A percentile compares a stretch with the other conserved stretches of the same genome.
Evolutionary conservation across 2,888 invertebrate genomes (phyloP).

Genomic region (Abscondita cerata): DNA sequence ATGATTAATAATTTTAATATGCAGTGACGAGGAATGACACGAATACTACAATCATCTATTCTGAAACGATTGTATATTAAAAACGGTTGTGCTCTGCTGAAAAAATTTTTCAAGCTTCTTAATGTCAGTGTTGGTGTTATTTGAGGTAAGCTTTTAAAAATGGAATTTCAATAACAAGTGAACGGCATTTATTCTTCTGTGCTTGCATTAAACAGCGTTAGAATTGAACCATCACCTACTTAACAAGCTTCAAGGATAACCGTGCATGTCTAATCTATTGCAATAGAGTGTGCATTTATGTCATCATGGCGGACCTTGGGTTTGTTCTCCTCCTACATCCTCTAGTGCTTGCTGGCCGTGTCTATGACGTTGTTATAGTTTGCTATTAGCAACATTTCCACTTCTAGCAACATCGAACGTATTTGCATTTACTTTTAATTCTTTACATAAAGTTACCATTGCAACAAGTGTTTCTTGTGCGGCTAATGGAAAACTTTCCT

Average conservation of each 20-base stretch:
- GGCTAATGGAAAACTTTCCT: neutral
- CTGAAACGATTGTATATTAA: too few relatives aligned
- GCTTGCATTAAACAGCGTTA: conserved; percentile 8
- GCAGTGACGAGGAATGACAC: too few relatives aligned
- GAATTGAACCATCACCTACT: conserved; percentile 33
- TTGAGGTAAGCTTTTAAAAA: conserved; percentile 1
- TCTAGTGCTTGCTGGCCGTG: conserved; percentile 8
- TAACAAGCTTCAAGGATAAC: conserved; percentile 32
- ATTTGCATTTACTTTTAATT: conserved; percentile 22
- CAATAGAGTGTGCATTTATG: conserved; percentile 35
- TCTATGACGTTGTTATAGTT: conserved; percentile 17
- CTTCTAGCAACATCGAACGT: conserved; percentile 12
- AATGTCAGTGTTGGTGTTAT: too few relatives aligned
- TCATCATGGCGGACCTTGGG: conserved; percentile 36
- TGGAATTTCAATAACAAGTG: conserved; percentile 18
- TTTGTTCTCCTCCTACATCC: conserved; percentile 33
- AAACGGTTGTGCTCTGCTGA: too few relatives aligned
- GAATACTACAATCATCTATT: too few relatives aligned
- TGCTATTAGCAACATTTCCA: conserved; percentile 23
- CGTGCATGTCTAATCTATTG: conserved; percentile 36
- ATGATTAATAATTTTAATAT: too few relatives aligned
- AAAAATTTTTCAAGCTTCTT: too few relatives aligned
- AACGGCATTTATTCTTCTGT: conserved; percentile 11
- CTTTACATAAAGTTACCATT: neutral
- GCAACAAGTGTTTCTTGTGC: neutral